phyloP scores from a whole-genome alignment of 2,797 vertebrate species.

The Acanthis flammea region DNA sequence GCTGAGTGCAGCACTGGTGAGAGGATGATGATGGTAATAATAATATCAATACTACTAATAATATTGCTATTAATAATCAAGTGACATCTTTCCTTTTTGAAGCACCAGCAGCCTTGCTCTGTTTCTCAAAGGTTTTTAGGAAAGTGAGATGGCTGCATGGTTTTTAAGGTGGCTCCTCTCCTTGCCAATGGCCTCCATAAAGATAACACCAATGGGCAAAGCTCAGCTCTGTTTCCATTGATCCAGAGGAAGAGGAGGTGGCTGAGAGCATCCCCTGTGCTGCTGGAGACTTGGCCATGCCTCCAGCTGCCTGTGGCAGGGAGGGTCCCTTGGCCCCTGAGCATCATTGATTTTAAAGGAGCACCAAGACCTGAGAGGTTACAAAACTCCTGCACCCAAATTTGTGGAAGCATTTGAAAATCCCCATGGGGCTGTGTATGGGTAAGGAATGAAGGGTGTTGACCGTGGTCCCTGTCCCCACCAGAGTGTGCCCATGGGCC shows the following conservation, averaged over 20 bases:
- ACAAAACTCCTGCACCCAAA: background rate
- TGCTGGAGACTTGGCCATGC: background rate
- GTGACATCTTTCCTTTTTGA: background rate
- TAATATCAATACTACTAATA: too few relatives aligned
- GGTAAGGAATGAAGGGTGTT: background rate
- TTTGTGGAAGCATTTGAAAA: background rate
- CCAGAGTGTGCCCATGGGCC: background rate
- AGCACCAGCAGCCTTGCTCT: background rate
- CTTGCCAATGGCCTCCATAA: rapidly evolving
- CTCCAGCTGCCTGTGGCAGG: rapidly evolving
- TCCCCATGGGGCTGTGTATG: rapidly evolving
- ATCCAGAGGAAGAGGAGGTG: background rate
- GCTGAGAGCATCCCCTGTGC: background rate
- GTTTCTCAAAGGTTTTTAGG: background rate
- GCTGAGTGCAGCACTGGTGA: rapidly evolving
- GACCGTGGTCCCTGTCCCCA: rapidly evolving
- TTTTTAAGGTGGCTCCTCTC: background rate
- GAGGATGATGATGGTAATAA: background rate
- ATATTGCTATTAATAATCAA: background rate
- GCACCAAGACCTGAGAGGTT: background rate
- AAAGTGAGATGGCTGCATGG: rapidly evolving
- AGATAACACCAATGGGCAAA: background rate
- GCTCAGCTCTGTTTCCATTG: rapidly evolving
- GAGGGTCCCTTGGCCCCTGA: background rate
- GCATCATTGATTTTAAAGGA: rapidly evolving